Conservation (phyloP, 2,797 vertebrate species). For the Muscicapa comitata region DNA sequence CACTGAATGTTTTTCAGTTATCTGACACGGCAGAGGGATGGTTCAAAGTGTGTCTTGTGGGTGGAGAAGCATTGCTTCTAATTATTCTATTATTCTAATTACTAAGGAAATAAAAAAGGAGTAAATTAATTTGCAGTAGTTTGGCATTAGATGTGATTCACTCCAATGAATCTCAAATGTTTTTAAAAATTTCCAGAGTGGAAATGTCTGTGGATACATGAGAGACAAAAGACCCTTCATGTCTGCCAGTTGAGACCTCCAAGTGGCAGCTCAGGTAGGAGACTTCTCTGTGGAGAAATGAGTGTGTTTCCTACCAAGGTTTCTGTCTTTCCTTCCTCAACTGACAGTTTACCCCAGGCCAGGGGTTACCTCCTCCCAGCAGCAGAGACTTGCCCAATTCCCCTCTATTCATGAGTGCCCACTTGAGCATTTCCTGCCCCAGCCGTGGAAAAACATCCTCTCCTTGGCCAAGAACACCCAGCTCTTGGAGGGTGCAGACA, state of each 20-base stretch:
- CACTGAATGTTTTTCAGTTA: background rate
- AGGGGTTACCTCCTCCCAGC: background rate
- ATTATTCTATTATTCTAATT: background rate
- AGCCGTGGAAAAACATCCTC: background rate
- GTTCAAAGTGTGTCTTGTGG: background rate
- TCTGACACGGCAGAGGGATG: background rate
- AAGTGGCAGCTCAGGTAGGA: background rate
- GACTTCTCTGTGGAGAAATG: background rate
- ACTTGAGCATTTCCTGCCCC: background rate
- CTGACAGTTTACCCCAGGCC: background rate
- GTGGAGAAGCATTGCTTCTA: background rate
- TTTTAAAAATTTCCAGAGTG: background rate
- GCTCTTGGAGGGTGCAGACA: background rate
- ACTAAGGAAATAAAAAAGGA: background rate
- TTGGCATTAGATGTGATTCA: background rate
- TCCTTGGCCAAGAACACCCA: constrained; percentile 40
- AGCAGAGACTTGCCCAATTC: background rate
- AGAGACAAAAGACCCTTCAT: background rate
- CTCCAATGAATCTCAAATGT: background rate
- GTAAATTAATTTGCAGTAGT: background rate
- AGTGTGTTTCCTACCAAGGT: background rate
- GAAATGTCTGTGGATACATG: background rate
- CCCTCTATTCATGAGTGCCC: background rate
- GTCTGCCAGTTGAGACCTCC: background rate
- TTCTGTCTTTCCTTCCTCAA: background rate